phyloP scores from a whole-genome alignment of 2,113 vertebrate species.

The Coracopsis vasa region DNA sequence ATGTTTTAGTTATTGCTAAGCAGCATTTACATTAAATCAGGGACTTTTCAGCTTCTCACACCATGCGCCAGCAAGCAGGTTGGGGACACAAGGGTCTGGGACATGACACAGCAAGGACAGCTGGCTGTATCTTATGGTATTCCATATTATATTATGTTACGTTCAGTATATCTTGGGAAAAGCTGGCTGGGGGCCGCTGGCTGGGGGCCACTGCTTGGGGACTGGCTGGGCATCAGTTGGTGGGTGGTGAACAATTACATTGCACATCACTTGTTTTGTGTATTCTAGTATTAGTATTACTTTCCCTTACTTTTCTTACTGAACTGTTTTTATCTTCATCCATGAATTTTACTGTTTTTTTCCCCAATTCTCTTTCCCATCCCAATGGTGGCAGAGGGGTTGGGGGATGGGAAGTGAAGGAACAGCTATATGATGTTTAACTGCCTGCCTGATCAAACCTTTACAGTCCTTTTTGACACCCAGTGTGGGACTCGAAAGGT shows the following conservation, averaged over 20 bases:
- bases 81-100: background rate
- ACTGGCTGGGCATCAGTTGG: background rate
- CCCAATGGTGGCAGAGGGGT: background rate
- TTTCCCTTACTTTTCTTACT: background rate
- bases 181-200: background rate
- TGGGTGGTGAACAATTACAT: background rate
- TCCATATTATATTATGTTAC: background rate
- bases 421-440: fast-evolving
- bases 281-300: background rate
- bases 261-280: background rate
- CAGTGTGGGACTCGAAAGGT: background rate
- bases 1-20: background rate
- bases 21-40: background rate
- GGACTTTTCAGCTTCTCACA: background rate
- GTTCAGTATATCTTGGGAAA: background rate
- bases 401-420: fast-evolving
- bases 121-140: background rate
- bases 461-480: background rate
- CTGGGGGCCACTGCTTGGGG: background rate
- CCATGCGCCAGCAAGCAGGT: background rate
- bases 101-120: background rate
- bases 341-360: background rate
- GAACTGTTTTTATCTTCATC: background rate
- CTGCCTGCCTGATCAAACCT: background rate
- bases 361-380: background rate